Base-by-base conservation (phyloP, 2,797 vertebrate species). In the Lutjanus argentimaculatus region DNA sequence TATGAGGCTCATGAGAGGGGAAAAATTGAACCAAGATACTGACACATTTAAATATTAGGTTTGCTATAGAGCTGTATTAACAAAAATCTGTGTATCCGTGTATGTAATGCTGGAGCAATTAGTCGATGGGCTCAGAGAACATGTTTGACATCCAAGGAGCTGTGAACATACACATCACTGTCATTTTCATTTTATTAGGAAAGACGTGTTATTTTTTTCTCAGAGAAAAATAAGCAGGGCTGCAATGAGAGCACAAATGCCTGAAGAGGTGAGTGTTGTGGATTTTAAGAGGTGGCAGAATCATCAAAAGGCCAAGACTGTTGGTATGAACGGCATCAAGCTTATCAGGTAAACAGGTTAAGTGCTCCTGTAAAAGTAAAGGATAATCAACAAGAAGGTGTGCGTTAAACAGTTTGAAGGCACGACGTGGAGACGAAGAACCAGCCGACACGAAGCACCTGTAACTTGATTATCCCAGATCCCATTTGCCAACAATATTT, bases 71-170 rank as follows among this genome's bases (percentile, higher is more conserved):
- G 77, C 51, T 40, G 52, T 56, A 12, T 58, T 71, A 68, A 79
- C 5, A 75, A 45, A 74, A 45, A 56, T 61, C 48, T 68, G 73
- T 4, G 61, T 72, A 15, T 9, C 12, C 65, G 36, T 42, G 42
- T 59, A 46, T 66, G 73, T 65, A 21, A 65, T 48, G 16, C 48
- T 48, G 72, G 58, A 81, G 75, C 67, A 84, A 84, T 85, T 77
- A 83, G 67, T 8, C 15, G 6, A 52, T 67, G 48, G 70, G 73
- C 78, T 63, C 25, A 15, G 1, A 7, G 30, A 77, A 42, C 40
- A 5, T 70, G 56, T 76, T 67, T 70, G 70, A 86, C 74, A 75
- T 77, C 55, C 49, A 62, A 3, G 0, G 61, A 52, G 48, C 57
- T 42, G 59, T 21, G 22, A 63, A 6, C 9, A 1, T 66, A 30